Percentiles rank a stretch among this genome's conserved stretches.
Evolutionary conservation across 2,113 vertebrate species (phyloP).

Genomic region (Heterocephalus glaber): DNA sequence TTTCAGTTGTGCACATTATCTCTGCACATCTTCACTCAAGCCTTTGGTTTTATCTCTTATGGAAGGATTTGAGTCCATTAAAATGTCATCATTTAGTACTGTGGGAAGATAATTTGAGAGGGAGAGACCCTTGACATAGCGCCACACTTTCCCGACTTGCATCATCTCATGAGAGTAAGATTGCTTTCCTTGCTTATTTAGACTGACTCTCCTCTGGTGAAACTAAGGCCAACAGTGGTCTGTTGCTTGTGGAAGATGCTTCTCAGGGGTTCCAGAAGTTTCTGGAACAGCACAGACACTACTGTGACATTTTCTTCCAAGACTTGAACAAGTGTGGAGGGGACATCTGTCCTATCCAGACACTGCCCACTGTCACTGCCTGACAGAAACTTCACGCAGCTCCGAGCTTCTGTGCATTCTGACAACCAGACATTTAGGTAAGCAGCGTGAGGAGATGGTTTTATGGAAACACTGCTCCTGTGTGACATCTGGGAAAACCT

Average conservation of each 20-base stretch:
- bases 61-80: neutral
- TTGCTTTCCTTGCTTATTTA: neutral
- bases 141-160: neutral
- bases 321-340: neutral
- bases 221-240: neutral
- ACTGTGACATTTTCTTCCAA: neutral
- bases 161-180: neutral
- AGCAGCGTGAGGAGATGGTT: neutral
- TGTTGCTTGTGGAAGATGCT: neutral
- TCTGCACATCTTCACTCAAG: constrained; percentile 2
- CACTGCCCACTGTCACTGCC: neutral
- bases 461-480: neutral
- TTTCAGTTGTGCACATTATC: constrained; percentile 10
- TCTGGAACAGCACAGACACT: neutral
- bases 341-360: neutral
- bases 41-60: constrained; percentile 10
- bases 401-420: neutral
- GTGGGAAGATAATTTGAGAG: neutral
- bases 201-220: neutral
- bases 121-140: neutral
- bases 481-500: neutral
- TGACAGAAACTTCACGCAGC: neutral
- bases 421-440: neutral
- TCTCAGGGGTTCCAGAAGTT: neutral
- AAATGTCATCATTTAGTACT: neutral